These are phyloP conservation scores for Apodemus agrarius DNA, from an alignment of 2,797 vertebrate genomes.

Conservation along the genomic window DNA sequence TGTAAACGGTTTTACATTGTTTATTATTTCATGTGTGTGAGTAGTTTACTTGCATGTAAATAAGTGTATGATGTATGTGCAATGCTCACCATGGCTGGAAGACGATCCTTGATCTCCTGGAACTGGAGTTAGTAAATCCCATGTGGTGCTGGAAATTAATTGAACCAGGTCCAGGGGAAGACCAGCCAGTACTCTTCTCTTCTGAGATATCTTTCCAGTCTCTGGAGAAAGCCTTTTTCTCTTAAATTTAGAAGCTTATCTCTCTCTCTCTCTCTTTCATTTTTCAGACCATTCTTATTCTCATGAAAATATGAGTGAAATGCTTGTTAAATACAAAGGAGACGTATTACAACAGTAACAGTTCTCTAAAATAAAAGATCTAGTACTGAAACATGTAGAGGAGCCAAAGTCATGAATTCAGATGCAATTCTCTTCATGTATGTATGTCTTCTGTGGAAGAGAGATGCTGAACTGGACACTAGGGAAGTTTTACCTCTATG, in stretches of 20 bases:
- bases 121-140: background rate
- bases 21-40: background rate
- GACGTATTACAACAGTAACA: background rate
- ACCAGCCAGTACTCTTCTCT: background rate
- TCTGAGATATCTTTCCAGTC: background rate
- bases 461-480: too few relatives aligned
- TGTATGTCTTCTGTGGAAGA: fast-evolving
- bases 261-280: background rate
- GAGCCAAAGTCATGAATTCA: background rate
- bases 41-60: background rate
- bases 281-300: background rate
- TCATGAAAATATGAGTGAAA: background rate
- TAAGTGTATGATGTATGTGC: background rate
- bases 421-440: background rate
- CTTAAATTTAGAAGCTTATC: background rate
- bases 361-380: conserved; percentile 18
- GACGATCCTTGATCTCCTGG: background rate
- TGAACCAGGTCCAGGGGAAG: background rate
- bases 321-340: background rate
- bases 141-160: background rate
- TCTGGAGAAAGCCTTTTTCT: background rate
- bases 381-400: background rate
- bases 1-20: background rate
- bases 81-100: background rate
- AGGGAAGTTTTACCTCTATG: background rate